A percentile compares a stretch with the other conserved stretches of the same genome.
Conservation (phyloP, 2,888 invertebrate genomes). For the Chrysomela aeneicollis region DNA sequence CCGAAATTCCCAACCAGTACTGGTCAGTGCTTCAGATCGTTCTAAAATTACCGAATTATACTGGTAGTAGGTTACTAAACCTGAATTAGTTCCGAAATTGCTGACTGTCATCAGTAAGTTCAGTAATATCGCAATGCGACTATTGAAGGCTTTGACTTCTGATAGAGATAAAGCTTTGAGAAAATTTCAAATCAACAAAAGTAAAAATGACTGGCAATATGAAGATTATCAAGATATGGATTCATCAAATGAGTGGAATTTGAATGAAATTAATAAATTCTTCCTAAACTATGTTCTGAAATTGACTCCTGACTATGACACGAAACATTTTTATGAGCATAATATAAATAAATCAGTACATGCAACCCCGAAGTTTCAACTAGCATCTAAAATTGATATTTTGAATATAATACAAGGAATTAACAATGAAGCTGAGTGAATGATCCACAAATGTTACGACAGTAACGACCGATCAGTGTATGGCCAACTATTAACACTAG, state of each 20-base stretch:
- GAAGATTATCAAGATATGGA: background rate
- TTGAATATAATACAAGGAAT: constrained; percentile 17
- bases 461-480: constrained; percentile 1
- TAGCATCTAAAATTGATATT: constrained; percentile 21
- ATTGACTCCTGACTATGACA: background rate
- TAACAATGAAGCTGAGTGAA: constrained; percentile 15
- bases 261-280: background rate
- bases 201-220: too few species aligned
- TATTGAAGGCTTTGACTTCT: constrained; percentile 13
- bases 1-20: too few species aligned
- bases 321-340: background rate
- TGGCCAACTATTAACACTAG: background rate
- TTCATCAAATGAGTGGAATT: background rate
- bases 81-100: too few species aligned
- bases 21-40: too few species aligned
- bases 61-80: too few species aligned
- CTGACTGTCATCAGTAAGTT: too few species aligned
- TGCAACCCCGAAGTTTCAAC: constrained; percentile 10
- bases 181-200: too few species aligned
- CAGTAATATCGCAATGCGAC: too few species aligned
- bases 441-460: constrained; percentile 6
- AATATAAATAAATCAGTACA: constrained; percentile 5
- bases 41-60: too few species aligned
- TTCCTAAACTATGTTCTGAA: background rate
- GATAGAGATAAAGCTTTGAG: too few species aligned